Conservation (phyloP, 2,797 vertebrate species). For the Micropoecilia bifurca region DNA sequence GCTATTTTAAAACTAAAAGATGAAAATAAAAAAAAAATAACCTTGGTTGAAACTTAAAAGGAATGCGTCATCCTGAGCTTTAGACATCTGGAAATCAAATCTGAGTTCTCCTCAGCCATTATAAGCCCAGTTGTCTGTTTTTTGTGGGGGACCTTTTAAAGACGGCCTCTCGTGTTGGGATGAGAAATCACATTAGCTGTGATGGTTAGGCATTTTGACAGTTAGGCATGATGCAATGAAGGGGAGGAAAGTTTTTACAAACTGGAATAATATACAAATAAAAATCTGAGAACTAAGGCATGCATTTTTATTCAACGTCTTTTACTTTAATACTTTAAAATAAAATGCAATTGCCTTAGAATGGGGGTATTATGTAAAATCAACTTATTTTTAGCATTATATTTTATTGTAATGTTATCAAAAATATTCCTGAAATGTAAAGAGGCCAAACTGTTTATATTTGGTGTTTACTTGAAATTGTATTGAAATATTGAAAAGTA, state of each 20-base stretch:
- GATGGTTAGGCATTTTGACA: neutral
- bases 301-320: neutral
- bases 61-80: neutral
- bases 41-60: neutral
- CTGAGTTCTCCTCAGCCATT: neutral
- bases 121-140: neutral
- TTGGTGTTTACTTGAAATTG: neutral
- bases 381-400: too few relatives aligned
- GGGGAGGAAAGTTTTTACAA: neutral
- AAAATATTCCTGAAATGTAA: neutral
- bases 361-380: neutral
- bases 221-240: constrained; percentile 1
- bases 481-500: neutral
- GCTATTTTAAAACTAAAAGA: neutral
- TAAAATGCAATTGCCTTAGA: neutral
- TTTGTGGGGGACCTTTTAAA: neutral
- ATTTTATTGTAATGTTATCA: too few relatives aligned
- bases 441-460: neutral
- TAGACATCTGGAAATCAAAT: neutral
- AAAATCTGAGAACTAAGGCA: neutral
- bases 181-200: neutral
- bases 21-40: neutral
- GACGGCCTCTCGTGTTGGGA: neutral
- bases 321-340: neutral
- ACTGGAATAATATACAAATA: too few relatives aligned